phyloP scores from a whole-genome alignment of 2,888 invertebrate genomes.

The Gordius sp. region DNA sequence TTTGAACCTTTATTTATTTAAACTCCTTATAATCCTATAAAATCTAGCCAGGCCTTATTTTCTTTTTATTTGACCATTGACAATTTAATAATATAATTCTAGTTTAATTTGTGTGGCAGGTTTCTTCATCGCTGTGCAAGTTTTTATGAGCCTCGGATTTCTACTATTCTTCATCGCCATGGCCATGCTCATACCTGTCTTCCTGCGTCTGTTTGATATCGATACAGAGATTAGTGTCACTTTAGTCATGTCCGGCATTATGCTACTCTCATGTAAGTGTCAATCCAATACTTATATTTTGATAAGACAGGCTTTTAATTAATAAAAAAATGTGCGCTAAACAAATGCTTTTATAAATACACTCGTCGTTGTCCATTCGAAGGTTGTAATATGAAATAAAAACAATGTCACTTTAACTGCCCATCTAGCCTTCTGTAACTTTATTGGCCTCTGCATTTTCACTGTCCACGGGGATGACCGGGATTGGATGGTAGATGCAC shows the following conservation, averaged over 20 bases:
- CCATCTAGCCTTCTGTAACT: background rate
- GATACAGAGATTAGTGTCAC: constrained; percentile 9
- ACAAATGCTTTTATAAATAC: no score
- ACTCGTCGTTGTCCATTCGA: no score
- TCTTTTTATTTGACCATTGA: no score
- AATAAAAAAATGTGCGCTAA: no score
- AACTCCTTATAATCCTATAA: no score
- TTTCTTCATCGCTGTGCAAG: constrained; percentile 27
- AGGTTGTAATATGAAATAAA: no score
- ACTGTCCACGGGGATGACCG: background rate
- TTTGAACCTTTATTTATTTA: no score
- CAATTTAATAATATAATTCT: background rate
- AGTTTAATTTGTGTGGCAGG: constrained; percentile 23
- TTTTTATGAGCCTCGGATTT: constrained; percentile 27
- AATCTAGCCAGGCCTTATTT: no score
- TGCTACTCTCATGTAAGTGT: constrained; percentile 14
- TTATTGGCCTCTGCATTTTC: background rate
- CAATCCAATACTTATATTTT: background rate
- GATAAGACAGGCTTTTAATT: no score
- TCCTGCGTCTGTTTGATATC: constrained; percentile 9
- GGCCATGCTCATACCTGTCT: constrained; percentile 21
- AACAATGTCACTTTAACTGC: no score
- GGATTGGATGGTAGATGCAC: constrained; percentile 13
- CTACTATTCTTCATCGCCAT: constrained; percentile 25
- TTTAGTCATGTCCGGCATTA: constrained; percentile 1